Evolutionary conservation across 2,888 invertebrate species (phyloP).

Genomic region (Cryptophagus acutangulus): DNA sequence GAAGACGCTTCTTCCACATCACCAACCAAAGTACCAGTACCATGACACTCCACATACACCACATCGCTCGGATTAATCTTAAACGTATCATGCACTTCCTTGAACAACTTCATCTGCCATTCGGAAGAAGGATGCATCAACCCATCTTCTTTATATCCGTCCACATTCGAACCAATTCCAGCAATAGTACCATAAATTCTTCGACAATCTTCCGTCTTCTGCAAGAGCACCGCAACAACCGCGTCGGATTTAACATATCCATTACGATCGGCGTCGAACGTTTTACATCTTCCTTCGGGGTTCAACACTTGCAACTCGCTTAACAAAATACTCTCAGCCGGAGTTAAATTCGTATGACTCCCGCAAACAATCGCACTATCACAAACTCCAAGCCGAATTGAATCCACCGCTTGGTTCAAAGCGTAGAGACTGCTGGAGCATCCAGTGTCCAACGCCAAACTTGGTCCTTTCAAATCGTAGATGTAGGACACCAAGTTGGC

Average conservation of each 20-base stretch:
- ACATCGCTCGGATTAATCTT: conserved; percentile 44
- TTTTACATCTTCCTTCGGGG: conserved; percentile 57
- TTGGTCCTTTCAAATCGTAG: conserved; percentile 46
- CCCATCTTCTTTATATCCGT: conserved; percentile 51
- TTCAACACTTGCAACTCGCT: conserved; percentile 59
- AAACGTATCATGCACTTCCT: conserved; percentile 54
- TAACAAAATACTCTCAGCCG: conserved; percentile 59
- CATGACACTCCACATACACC: conserved; percentile 45
- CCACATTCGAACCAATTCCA: conserved; percentile 54
- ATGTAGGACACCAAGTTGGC: conserved; percentile 17
- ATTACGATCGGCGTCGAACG: conserved; percentile 62
- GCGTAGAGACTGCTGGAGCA: conserved; percentile 68
- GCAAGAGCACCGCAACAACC: conserved; percentile 66
- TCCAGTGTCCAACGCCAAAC: conserved; percentile 60
- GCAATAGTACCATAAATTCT: conserved; percentile 54
- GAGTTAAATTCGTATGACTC: conserved; percentile 66
- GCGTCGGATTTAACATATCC: conserved; percentile 85
- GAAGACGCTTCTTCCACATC: conserved; percentile 80
- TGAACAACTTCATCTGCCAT: conserved; percentile 48
- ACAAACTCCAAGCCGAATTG: conserved; percentile 76
- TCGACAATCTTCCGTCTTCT: conserved; percentile 56
- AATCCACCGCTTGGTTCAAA: conserved; percentile 61
- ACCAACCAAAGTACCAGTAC: conserved; percentile 41
- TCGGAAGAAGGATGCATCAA: conserved; percentile 40
- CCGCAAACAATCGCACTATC: conserved; percentile 90